phyloP scores from a whole-genome alignment of 2,888 invertebrate species.

The Phyllotreta cruciferae region DNA sequence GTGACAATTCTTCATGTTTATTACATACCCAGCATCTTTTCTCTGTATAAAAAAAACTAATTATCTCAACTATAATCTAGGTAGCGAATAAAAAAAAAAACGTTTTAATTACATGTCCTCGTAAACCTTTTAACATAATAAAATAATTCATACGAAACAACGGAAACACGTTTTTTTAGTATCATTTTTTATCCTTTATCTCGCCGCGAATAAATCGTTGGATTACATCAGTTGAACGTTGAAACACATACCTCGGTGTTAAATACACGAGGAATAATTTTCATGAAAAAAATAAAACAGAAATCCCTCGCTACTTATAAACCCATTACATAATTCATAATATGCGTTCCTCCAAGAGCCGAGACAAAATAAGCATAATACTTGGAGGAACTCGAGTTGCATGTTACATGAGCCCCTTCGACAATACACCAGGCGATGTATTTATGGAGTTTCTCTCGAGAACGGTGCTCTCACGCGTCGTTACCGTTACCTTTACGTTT shows the following conservation, averaged over 20 bases:
- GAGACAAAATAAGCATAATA: constrained; percentile 36
- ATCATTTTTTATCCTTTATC: not conserved
- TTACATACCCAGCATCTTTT: too few species aligned
- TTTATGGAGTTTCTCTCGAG: constrained; percentile 40
- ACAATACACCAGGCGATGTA: constrained; percentile 32
- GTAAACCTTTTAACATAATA: constrained; percentile 7
- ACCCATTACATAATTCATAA: constrained; percentile 38
- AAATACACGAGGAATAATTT: constrained; percentile 20
- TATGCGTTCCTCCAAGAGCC: constrained; percentile 28
- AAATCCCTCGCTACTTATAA: constrained; percentile 31
- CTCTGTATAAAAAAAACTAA: too few species aligned
- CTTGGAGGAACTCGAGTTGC: constrained; percentile 28
- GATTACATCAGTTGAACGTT: constrained; percentile 22
- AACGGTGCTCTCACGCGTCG: constrained; percentile 44
- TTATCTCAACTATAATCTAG: too few species aligned
- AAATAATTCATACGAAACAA: constrained; percentile 12
- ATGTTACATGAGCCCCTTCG: constrained; percentile 33
- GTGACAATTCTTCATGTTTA: too few species aligned
- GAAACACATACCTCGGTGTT: constrained; percentile 11
- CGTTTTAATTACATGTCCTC: too few species aligned
- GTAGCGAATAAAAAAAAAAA: too few species aligned
- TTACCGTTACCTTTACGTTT: constrained; percentile 43
- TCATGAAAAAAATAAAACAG: constrained; percentile 14
- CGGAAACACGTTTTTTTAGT: constrained; percentile 10
- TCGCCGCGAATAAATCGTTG: constrained; percentile 20